Percentiles rank a stretch among this genome's conserved stretches.
These are phyloP conservation scores for Aphelenchoides bicaudatus DNA, from an alignment of 2,888 invertebrate genomes.

Conservation along the genomic window DNA sequence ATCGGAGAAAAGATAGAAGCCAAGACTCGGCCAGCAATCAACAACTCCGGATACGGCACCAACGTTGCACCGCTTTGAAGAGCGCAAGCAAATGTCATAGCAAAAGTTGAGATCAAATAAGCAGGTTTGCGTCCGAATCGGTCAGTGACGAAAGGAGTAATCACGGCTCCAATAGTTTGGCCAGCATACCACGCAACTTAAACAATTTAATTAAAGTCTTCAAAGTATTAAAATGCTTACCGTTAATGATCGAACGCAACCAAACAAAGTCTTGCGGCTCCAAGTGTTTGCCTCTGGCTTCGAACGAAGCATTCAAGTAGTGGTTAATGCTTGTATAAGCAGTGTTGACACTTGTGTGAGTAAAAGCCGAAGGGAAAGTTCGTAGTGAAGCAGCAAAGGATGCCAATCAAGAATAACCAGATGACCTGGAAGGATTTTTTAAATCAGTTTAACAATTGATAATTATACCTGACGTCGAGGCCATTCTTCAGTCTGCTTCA, in stretches of 20 bases:
- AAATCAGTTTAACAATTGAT: too few relatives aligned
- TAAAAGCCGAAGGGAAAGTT: conserved; percentile 51
- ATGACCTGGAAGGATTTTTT: conserved; percentile 12
- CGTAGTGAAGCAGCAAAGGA: conserved; percentile 49
- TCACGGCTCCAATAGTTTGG: conserved; percentile 49
- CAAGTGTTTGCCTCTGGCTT: conserved; percentile 29
- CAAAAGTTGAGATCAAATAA: conserved; percentile 45
- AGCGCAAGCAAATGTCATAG: conserved; percentile 54
- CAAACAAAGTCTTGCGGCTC: conserved; percentile 36
- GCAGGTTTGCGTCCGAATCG: conserved; percentile 53
- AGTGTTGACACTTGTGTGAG: conserved; percentile 53
- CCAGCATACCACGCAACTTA: conserved; percentile 48
- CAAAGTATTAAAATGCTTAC: conserved; percentile 11
- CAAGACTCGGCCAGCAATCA: conserved; percentile 47
- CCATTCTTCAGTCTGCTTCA: too few relatives aligned
- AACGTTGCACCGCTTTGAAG: conserved; percentile 49
- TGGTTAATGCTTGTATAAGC: conserved; percentile 46
- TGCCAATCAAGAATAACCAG: conserved; percentile 45
- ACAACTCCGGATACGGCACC: conserved; percentile 49
- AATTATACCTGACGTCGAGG: too few relatives aligned
- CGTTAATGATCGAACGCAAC: conserved; percentile 27
- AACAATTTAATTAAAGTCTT: not conserved
- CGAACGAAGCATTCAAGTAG: conserved; percentile 45
- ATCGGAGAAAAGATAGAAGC: conserved; percentile 55
- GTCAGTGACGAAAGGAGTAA: conserved; percentile 49